A percentile compares a stretch with the other conserved stretches of the same genome.
phyloP scores from a whole-genome alignment of 2,113 vertebrate species.

The Ictidomys tridecemlineatus region DNA sequence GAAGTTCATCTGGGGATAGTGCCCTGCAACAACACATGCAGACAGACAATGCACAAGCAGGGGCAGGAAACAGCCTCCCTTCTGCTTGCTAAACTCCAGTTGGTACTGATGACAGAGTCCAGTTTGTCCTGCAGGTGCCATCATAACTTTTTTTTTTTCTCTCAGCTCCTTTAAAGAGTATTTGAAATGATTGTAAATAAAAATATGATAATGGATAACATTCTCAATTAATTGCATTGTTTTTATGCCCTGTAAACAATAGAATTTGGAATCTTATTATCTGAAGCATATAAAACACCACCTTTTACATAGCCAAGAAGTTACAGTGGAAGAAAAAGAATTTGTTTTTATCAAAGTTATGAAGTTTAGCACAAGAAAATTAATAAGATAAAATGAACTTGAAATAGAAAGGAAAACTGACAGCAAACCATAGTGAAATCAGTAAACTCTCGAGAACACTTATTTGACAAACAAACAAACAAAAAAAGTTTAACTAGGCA shows the following conservation, averaged over 20 bases:
- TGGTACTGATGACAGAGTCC: no score
- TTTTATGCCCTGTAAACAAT: neutral
- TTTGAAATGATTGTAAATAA: slow-evolving; percentile 15
- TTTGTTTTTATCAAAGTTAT: neutral
- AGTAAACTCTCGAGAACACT: neutral
- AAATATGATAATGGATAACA: neutral
- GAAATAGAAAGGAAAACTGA: neutral
- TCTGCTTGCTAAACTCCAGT: neutral
- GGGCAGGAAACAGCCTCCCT: rapidly evolving
- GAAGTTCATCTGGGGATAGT: neutral
- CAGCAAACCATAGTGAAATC: neutral
- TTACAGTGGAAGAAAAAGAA: neutral
- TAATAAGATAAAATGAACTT: slow-evolving; percentile 32
- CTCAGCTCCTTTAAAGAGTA: neutral
- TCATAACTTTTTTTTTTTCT: neutral
- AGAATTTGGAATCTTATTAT: neutral
- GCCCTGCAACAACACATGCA: neutral
- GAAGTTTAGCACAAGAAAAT: slow-evolving; percentile 2
- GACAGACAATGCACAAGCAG: no score
- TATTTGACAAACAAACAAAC: neutral
- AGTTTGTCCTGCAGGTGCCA: neutral
- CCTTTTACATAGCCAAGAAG: neutral
- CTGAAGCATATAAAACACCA: neutral
- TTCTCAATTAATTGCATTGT: neutral
- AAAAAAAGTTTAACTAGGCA: neutral